Percentiles rank a stretch among this genome's conserved stretches.
These are phyloP conservation scores for Austrolebias charrua DNA, from an alignment of 2,797 vertebrate species.

Conservation along the genomic window DNA sequence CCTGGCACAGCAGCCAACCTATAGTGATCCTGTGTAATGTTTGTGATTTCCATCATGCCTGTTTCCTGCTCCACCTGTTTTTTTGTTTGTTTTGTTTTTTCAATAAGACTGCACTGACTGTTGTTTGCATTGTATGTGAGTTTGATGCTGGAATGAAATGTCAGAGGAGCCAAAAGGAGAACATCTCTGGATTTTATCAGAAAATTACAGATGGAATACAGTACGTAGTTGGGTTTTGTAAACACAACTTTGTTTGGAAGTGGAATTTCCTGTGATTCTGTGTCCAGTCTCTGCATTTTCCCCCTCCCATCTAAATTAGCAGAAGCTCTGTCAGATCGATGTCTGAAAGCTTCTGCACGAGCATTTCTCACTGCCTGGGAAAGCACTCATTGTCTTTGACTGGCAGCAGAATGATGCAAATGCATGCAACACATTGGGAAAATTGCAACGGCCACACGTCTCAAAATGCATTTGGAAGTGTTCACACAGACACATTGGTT, in stretches of 20 bases:
- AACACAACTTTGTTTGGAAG: slow-evolving; percentile 6
- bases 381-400: slow-evolving; percentile 46
- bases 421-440: slow-evolving; percentile 54
- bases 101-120: slow-evolving; percentile 8
- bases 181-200: slow-evolving; percentile 5
- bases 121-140: slow-evolving; percentile 34
- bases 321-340: slow-evolving; percentile 30
- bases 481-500: slow-evolving; percentile 2
- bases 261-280: slow-evolving; percentile 24
- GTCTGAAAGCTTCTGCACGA: slow-evolving; percentile 40
- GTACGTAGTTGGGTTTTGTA: slow-evolving; percentile 15
- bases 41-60: slow-evolving; percentile 22
- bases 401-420: slow-evolving; percentile 74
- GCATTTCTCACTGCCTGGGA: slow-evolving; percentile 39
- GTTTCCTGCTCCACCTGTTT: slow-evolving; percentile 30
- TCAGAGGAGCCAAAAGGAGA: slow-evolving; percentile 13
- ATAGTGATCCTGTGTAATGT: slow-evolving; percentile 46
- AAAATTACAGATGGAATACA: slow-evolving; percentile 4
- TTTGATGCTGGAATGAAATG: slow-evolving; percentile 30
- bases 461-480: slow-evolving; percentile 27
- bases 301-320: slow-evolving; percentile 42
- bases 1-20: slow-evolving; percentile 36
- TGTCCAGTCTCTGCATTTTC: slow-evolving; percentile 17
- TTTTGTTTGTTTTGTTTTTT: too few relatives aligned
- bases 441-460: slow-evolving; percentile 29